Percentiles rank a stretch among this genome's conserved stretches.
Evolutionary conservation across 2,113 vertebrate genomes (phyloP).

Genomic region (Pygathrix nemaeus): DNA sequence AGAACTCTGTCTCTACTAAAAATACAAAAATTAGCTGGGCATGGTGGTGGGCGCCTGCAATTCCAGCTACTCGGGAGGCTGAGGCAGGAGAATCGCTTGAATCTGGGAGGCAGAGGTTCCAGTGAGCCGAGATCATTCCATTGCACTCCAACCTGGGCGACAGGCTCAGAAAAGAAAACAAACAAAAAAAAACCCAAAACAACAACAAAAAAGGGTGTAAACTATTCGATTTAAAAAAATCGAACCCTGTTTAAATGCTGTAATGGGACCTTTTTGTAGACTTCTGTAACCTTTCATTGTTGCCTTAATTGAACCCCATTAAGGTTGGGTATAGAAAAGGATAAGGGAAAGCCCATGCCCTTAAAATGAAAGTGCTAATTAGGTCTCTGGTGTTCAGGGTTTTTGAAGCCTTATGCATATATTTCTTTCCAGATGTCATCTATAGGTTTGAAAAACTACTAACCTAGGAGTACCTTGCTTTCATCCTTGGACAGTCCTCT

Average conservation of each 20-base stretch:
- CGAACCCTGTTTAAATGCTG: neutral
- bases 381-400: neutral
- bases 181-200: no score
- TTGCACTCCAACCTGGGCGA: no score
- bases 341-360: neutral
- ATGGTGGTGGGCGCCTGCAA: no score
- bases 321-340: neutral
- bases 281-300: neutral
- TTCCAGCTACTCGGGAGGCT: no score
- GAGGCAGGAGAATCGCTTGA: no score
- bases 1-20: no score
- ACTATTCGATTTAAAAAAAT: neutral
- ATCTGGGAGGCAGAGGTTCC: no score
- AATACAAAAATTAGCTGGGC: no score
- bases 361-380: neutral
- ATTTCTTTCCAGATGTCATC: neutral
- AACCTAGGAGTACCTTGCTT: neutral
- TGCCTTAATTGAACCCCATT: conserved; percentile 22
- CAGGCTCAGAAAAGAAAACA: no score
- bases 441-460: neutral
- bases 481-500: neutral
- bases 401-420: neutral
- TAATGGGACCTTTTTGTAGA: conserved; percentile 15
- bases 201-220: neutral
- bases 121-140: no score